Conservation (phyloP, 2,113 vertebrate species). For the Periophthalmodon schlosseri region DNA sequence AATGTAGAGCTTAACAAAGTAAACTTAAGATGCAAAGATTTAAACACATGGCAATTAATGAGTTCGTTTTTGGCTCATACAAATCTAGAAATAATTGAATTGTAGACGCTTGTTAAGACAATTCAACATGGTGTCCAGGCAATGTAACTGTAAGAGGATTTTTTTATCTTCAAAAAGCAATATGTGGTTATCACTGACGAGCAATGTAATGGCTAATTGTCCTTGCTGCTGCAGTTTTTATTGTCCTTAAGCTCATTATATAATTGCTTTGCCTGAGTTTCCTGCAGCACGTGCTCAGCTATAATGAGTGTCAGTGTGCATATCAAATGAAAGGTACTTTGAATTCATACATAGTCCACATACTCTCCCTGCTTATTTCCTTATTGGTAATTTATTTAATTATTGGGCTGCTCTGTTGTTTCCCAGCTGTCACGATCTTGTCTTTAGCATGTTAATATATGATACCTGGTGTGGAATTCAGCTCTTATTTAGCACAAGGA, state of each 20-base stretch:
- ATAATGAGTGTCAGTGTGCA: conserved; percentile 71
- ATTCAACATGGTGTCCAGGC: conserved; percentile 70
- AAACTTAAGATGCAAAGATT: conserved; percentile 47
- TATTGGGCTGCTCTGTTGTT: conserved; percentile 87
- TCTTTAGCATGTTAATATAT: conserved; percentile 83
- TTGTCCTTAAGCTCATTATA: conserved; percentile 94
- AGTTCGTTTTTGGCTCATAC: conserved; percentile 18
- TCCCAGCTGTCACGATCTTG: conserved; percentile 29
- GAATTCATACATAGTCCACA: conserved; percentile 48
- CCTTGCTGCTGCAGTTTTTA: conserved; percentile 79
- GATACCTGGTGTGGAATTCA: conserved; percentile 87
- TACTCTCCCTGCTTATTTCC: conserved; percentile 70
- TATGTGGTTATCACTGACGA: conserved; percentile 62
- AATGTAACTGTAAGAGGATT: conserved; percentile 60
- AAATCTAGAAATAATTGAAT: conserved; percentile 67
- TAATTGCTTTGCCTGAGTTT: conserved; percentile 84
- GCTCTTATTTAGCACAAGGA: conserved; percentile 85
- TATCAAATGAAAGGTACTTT: conserved; percentile 49
- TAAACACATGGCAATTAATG: conserved; percentile 52
- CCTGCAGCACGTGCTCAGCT: conserved; percentile 77
- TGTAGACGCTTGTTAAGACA: conserved; percentile 65
- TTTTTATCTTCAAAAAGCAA: conserved; percentile 72
- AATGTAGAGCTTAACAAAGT: conserved; percentile 50
- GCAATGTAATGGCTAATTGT: conserved; percentile 76
- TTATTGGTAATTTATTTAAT: conserved; percentile 85